These are phyloP conservation scores for Montipora efflorescens DNA, from an alignment of 64 coral and sea anemone genomes.

Conservation along the genomic window DNA sequence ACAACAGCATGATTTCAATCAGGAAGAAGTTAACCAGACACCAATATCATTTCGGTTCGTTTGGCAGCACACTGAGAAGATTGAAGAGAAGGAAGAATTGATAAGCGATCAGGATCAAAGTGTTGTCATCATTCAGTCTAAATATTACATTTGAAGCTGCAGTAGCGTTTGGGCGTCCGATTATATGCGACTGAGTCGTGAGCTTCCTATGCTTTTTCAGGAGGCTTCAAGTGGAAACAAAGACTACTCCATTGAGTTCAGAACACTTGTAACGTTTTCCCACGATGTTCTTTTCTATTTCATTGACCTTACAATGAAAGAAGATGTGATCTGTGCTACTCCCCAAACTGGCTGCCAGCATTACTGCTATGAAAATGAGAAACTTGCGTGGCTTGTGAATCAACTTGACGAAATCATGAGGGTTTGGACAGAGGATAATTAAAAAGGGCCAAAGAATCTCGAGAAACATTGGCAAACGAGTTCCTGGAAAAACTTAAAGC, in stretches of 20 bases:
- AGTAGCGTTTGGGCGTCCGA: slow-evolving; percentile 59
- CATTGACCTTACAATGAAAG: slow-evolving; percentile 45
- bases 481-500: slow-evolving; percentile 23
- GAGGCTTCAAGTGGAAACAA: neutral
- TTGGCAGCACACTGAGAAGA: slow-evolving; percentile 47
- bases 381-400: slow-evolving; percentile 27
- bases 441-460: slow-evolving; percentile 23
- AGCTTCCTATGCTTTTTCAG: slow-evolving; percentile 42
- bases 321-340: slow-evolving; percentile 56
- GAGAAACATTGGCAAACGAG: slow-evolving; percentile 26
- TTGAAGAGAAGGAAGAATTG: slow-evolving; percentile 62
- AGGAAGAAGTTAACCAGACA: slow-evolving; percentile 57
- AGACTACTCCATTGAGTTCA: slow-evolving; percentile 31
- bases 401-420: slow-evolving; percentile 1
- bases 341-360: slow-evolving; percentile 9
- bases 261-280: slow-evolving; percentile 16
- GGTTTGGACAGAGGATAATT: slow-evolving; percentile 8
- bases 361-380: slow-evolving; percentile 34
- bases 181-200: slow-evolving; percentile 43
- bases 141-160: slow-evolving; percentile 54
- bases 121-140: slow-evolving; percentile 48
- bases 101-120: neutral
- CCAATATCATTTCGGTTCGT: slow-evolving; percentile 58
- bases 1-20: slow-evolving; percentile 69
- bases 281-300: slow-evolving; percentile 31